Evolutionary conservation across 1,140 invertebrate genomes (phyloP), one percentile per base, ranked within the genome.

Genomic region (Drosophila subobscura): DNA sequence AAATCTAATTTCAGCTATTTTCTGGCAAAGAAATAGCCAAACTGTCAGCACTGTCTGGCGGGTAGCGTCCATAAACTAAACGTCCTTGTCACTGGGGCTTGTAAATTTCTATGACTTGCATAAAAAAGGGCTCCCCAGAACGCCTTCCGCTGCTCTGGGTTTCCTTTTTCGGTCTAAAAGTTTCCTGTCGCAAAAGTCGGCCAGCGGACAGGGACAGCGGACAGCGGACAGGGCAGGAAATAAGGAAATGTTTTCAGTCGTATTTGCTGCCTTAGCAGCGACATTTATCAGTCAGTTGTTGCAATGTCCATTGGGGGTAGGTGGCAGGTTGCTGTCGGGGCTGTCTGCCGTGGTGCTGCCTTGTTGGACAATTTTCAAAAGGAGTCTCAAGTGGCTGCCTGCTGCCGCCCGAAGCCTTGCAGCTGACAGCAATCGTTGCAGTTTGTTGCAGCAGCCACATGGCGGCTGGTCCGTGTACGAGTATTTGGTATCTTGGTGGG

Each of bases 21-120:
- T 37, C 10, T 27, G 8, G 14, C 10, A 27, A 12, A 27, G 22
- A 65, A 54, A 29, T 6, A 7, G 59, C 70, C 55, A 70, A 59
- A 16, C 4, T 20, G 25, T 6, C 68, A 59, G 6, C 61, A 53
- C 50, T 33, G 44, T 12, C 4, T 33, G 6, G 6, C 54, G 60
- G 52, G 20, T 12, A 40, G 37, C 51, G 45, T 63, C 72, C 81
- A 80, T 84, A 86, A 84, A 84, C 61, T 80, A 80, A 74, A 72
- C 81, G 78, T 80, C 78, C 81, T 85, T 85, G 81, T 85, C 81
- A 86, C 74, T 77, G 83, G 77, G 77, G 81, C 81, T 81, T 85
- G 81, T 85, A 85, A 85, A 85, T 85, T 85, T 85, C 81, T 81
- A 85, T 88, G 81, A 86, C 81, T 85, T 85, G 81, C 81, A 86